Percentiles rank a stretch among this genome's conserved stretches.
phyloP scores from a whole-genome alignment of 1,140 invertebrate species.

The Lordiphosa collinella region DNA sequence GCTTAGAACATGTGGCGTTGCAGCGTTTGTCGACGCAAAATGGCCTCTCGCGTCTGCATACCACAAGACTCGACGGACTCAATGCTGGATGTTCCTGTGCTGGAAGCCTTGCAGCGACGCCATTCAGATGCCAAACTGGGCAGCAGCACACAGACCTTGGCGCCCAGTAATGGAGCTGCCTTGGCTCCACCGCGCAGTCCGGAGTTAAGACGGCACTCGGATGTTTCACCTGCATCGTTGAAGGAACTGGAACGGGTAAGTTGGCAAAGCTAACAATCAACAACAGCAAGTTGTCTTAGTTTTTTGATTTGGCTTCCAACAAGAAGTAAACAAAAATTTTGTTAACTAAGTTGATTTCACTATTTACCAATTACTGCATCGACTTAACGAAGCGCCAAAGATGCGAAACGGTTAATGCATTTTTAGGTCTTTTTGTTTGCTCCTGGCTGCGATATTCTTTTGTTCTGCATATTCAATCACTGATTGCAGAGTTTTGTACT shows the following conservation, averaged over 20 bases:
- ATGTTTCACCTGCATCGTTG: constrained; percentile 90
- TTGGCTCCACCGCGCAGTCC: constrained; percentile 89
- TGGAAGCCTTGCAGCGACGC: constrained; percentile 86
- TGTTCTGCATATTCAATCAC: too few species aligned
- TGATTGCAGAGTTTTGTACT: too few species aligned
- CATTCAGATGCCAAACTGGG: constrained; percentile 90
- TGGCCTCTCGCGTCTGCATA: constrained; percentile 84
- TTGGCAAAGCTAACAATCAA: too few species aligned
- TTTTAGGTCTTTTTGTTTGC: too few species aligned
- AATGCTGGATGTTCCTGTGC: constrained; percentile 87
- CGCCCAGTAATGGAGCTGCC: constrained; percentile 80
- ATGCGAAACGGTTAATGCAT: too few species aligned
- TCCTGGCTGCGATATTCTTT: too few species aligned
- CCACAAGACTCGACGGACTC: constrained; percentile 90
- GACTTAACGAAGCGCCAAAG: too few species aligned
- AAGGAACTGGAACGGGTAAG: constrained; percentile 91
- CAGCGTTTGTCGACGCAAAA: constrained; percentile 89
- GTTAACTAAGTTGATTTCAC: too few species aligned
- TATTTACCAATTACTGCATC: neutral
- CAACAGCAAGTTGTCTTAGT: too few species aligned
- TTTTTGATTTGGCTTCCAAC: too few species aligned
- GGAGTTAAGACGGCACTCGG: constrained; percentile 88
- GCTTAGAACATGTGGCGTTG: constrained; percentile 87
- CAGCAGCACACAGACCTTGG: constrained; percentile 78
- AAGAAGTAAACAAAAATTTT: too few species aligned